These are phyloP conservation scores for Teleogryllus occipitalis DNA, from an alignment of 1,140 invertebrate genomes.

Conservation along the genomic window DNA sequence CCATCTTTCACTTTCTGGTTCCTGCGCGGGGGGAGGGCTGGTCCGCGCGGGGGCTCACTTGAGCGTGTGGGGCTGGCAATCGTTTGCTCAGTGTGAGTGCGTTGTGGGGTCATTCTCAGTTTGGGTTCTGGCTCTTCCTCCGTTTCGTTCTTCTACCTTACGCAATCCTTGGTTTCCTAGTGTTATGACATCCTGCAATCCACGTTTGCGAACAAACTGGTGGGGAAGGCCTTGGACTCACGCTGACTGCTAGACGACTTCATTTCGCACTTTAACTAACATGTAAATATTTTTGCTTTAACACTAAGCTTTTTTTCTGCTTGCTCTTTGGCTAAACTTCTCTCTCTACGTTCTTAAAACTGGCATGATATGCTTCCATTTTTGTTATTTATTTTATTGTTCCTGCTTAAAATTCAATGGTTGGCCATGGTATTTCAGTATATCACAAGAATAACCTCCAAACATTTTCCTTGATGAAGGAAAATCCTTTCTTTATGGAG, in stretches of 20 bases:
- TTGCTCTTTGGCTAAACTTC: not conserved
- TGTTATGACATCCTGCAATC: too few species aligned
- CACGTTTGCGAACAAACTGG: too few species aligned
- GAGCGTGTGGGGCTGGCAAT: not conserved
- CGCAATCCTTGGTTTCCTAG: too few species aligned
- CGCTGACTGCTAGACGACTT: not conserved
- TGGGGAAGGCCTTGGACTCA: too few species aligned
- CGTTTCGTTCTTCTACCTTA: not conserved
- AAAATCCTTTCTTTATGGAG: too few species aligned
- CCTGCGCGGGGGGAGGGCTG: not conserved
- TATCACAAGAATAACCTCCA: not conserved
- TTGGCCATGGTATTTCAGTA: not conserved
- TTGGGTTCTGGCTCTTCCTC: not conserved
- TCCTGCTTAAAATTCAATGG: not conserved
- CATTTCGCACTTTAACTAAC: not conserved
- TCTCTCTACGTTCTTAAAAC: too few species aligned
- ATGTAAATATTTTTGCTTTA: not conserved
- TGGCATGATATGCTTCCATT: too few species aligned
- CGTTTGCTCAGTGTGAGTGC: not conserved
- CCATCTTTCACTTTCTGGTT: slow-evolving; percentile 1
- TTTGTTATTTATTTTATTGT: not conserved
- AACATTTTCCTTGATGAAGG: not conserved
- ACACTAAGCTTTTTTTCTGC: not conserved
- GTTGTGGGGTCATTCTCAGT: not conserved
- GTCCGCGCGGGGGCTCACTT: not conserved